Evolutionary conservation across 2,888 invertebrate genomes (phyloP), one percentile per base, ranked within the genome.

Genomic region (Cantharis flavilabris): DNA sequence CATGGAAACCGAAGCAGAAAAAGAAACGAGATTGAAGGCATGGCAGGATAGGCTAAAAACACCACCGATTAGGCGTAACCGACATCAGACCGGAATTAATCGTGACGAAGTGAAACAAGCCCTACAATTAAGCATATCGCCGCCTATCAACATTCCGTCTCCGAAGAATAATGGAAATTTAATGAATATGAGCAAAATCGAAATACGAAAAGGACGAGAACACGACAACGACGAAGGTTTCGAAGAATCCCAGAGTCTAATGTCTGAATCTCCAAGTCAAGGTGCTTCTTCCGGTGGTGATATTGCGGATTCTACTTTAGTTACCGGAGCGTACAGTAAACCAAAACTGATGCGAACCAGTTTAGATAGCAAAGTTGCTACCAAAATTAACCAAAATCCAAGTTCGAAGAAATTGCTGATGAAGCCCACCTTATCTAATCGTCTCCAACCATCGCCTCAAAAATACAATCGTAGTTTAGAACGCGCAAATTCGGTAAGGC

Each of bases 171-270:
- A 9, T 9, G 49, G 49, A 49, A 49, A 49, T 49, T 49, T 49
- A n/a, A 7, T 49, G 7, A 49, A 74, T 11, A 78, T 72, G 79
- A 81, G 75, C 82, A 84, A 18, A 82, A 28, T 82, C 86, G 78
- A 87, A 81, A 16, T 86, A 85, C 77, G 86, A 75, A 78, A 88
- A 86, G 82, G 80, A 78, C 88, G 87, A 75, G 94, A 94, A 80
- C 93, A 93, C 80, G 96, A 96, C 83, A 95, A 96, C 84, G 97
- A 97, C 85, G 96, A 97, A 90, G 96, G 97, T 9, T 97, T 97
- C 84, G 96, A 97, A 86, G 97, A 97, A 89, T 96, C 96, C 0
- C 96, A 96, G 85, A 96, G 96, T 85, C 89, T 96, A 72, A 95
- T 96, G 84, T 96, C 96, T 0, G 96, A 96, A 86, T 96, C 95